Percentiles rank a stretch among this genome's conserved stretches.
Conservation (phyloP, 1,140 invertebrate species). For the Trachymyrmex septentrionalis region DNA sequence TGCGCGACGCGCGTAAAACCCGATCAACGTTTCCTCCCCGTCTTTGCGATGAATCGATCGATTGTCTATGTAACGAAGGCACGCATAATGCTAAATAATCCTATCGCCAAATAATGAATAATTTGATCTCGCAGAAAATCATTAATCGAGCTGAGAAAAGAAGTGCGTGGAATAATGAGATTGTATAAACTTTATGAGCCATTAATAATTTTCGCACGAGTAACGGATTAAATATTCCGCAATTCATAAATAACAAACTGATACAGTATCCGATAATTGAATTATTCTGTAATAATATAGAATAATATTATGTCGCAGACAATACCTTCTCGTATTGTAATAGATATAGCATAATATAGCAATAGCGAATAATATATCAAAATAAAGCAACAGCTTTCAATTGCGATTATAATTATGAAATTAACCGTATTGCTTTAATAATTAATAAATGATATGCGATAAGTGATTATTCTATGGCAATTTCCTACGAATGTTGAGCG, state of each 20-base stretch:
- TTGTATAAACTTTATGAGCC: constrained; percentile 12
- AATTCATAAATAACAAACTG: constrained; percentile 27
- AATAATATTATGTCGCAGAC: constrained; percentile 26
- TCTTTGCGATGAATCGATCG: neutral
- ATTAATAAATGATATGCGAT: constrained; percentile 22
- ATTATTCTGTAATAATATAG: constrained; percentile 40
- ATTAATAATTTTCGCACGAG: neutral
- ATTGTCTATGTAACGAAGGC: neutral
- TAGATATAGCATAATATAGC: neutral
- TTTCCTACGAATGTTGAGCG: no score
- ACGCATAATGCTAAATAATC: constrained; percentile 1
- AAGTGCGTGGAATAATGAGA: neutral
- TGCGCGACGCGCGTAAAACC: neutral
- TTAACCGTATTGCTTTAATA: constrained; percentile 35
- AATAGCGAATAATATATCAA: constrained; percentile 23
- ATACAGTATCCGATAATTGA: constrained; percentile 31
- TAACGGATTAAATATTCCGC: constrained; percentile 23
- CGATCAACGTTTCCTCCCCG: constrained; percentile 22
- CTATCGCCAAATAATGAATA: constrained; percentile 13
- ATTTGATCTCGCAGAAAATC: constrained; percentile 1
- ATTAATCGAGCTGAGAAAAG: neutral
- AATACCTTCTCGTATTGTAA: neutral
- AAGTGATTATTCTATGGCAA: neutral
- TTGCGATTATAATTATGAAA: neutral
- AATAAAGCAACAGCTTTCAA: constrained; percentile 36